A percentile compares a stretch with the other conserved stretches of the same genome.
Evolutionary conservation across 2,113 vertebrate species (phyloP).

Genomic region (Ardeotis arabs): DNA sequence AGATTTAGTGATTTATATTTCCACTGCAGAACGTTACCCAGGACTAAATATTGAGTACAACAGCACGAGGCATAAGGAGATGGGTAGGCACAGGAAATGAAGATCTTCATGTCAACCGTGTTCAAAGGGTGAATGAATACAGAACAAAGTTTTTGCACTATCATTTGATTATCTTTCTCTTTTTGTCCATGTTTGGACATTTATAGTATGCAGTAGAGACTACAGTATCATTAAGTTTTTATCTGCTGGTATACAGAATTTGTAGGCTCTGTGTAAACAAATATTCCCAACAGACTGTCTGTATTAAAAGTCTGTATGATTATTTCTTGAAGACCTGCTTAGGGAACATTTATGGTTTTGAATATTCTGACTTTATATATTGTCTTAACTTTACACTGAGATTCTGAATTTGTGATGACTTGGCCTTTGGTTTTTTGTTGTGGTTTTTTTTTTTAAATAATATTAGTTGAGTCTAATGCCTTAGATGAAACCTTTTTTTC

Average conservation of each 20-base stretch:
- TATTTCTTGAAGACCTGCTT: not conserved
- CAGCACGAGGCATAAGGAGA: not conserved
- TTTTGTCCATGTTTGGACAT: not conserved
- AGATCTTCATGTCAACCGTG: not conserved
- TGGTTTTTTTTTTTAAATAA: not conserved
- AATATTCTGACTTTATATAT: not conserved
- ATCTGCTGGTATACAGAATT: not conserved
- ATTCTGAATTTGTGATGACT: not conserved
- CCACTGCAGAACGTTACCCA: not conserved
- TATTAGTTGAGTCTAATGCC: not conserved
- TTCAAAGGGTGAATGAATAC: not conserved
- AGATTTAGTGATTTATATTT: conserved; percentile 30
- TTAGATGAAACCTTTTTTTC: not conserved
- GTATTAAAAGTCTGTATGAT: not conserved
- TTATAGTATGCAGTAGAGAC: not conserved
- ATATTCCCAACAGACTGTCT: not conserved
- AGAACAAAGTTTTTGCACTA: not conserved
- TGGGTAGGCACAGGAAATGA: not conserved
- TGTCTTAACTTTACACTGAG: not conserved
- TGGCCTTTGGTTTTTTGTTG: not conserved
- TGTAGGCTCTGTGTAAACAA: not conserved
- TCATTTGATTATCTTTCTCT: not conserved
- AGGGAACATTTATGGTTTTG: not conserved
- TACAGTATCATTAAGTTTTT: not conserved
- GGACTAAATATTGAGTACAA: not conserved